A percentile compares a stretch with the other conserved stretches of the same genome.
phyloP scores from a whole-genome alignment of 2,888 invertebrate genomes.

The Drosophila quinaria region DNA sequence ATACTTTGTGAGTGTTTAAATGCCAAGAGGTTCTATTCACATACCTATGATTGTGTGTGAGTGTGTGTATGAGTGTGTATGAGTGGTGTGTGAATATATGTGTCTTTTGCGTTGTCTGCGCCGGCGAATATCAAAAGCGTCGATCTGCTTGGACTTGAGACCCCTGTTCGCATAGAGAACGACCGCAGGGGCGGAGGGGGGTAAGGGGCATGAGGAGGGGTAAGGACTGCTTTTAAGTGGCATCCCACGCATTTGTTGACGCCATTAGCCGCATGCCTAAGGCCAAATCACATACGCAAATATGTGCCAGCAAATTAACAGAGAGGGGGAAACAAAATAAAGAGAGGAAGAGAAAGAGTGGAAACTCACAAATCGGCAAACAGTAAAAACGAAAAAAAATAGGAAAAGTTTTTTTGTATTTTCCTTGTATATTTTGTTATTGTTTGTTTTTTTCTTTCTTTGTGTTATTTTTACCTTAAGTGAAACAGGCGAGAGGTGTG shows the following conservation, averaged over 20 bases:
- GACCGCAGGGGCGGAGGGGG: neutral
- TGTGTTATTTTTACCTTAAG: constrained; percentile 50
- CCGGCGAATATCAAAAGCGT: constrained; percentile 53
- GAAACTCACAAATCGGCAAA: constrained; percentile 39
- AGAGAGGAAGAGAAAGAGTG: neutral
- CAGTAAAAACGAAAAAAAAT: constrained; percentile 38
- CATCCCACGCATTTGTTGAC: constrained; percentile 68
- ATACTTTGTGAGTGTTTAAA: neutral
- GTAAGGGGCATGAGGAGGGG: neutral
- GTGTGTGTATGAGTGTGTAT: neutral
- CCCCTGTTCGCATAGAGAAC: constrained; percentile 8
- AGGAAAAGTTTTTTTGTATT: constrained; percentile 3
- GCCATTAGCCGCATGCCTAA: constrained; percentile 71
- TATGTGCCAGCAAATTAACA: constrained; percentile 36
- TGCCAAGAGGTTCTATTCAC: constrained; percentile 1
- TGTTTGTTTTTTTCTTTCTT: neutral
- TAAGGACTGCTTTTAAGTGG: constrained; percentile 40
- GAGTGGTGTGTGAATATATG: neutral
- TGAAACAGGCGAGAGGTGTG: constrained; percentile 28
- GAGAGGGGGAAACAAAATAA: neutral
- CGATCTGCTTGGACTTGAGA: constrained; percentile 48
- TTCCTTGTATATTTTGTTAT: constrained; percentile 2
- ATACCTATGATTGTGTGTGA: neutral
- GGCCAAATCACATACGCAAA: constrained; percentile 72
- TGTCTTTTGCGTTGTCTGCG: constrained; percentile 27